A percentile compares a stretch with the other conserved stretches of the same genome.
Conservation (phyloP, 2,797 vertebrate species). For the Syngnathus rostellatus region DNA sequence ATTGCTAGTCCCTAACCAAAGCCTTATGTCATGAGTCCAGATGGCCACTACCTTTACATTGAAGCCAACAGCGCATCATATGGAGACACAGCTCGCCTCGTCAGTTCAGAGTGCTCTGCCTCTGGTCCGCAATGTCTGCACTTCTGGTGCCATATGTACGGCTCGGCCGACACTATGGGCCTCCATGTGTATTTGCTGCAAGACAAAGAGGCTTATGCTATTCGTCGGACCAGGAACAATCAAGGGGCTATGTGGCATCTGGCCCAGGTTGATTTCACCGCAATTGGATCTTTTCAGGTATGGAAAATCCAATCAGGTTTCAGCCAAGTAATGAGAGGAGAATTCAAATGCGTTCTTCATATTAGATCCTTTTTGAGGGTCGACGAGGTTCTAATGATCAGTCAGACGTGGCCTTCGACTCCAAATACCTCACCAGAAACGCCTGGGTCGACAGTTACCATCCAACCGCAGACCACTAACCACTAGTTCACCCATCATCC, state of each 20-base stretch:
- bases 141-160: constrained; percentile 74
- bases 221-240: constrained; percentile 56
- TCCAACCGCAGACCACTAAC: neutral
- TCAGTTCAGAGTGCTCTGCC: constrained; percentile 43
- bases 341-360: neutral
- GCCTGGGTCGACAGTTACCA: neutral
- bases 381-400: constrained; percentile 55
- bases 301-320: neutral
- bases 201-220: constrained; percentile 10
- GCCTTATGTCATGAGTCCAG: constrained; percentile 23
- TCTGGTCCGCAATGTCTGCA: constrained; percentile 65
- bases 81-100: constrained; percentile 51
- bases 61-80: constrained; percentile 40
- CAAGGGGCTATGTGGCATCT: constrained; percentile 64
- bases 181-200: constrained; percentile 61
- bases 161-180: constrained; percentile 67
- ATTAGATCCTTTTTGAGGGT: constrained; percentile 68
- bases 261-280: constrained; percentile 56
- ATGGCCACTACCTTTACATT: constrained; percentile 62
- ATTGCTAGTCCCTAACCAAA: neutral
- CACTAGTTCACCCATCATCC: neutral
- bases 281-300: constrained; percentile 48
- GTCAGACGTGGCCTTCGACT: constrained; percentile 58
- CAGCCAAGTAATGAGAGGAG: neutral
- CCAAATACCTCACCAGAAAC: neutral